Evolutionary conservation across 2,113 vertebrate species (phyloP), one percentile per base, ranked within the genome.

Genomic region (Calidris pygmaea): DNA sequence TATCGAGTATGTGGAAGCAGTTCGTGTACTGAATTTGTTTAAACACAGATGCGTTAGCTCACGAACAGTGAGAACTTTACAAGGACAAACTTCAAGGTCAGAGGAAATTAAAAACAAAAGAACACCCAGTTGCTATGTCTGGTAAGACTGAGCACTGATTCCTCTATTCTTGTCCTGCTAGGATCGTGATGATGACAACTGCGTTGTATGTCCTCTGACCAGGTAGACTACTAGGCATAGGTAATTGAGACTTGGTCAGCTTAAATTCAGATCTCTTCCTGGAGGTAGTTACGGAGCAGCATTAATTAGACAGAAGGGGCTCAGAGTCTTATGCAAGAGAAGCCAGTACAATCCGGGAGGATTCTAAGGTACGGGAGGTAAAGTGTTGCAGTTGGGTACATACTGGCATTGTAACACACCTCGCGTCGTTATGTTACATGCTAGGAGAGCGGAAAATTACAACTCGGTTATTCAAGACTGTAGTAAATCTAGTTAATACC

Each of bases 391-490:
- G 41, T 11, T 88, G 50, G 70, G 41, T 71, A 62, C 7, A 1
- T 66, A 12, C 10, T 47, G 75, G 63, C 47, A 27, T 70, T 43
- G 37, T 65, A 39, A 41, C 37, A 13, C 63, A 20, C 41, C 30
- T 81, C 0, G 0, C 34, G 17, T 74, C 0, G 0, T 75, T 71
- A 26, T 0, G 2, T 52, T 73, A 17, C 0, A 0, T 78, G 56
- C 80, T 82, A 60, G 68, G 60, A 71, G 52, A 85, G 66, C 2
- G 2, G 74, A 96, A 95, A 93, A 76, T 72, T 87, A 85, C 93
- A 65, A 60, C 35, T 52, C 17, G 4, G 35, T 93, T 94, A 68
- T 85, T 85, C 77, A 56, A 65, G 84, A 15, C 65, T 21, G 30
- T 72, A 82, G 62, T 96, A 85, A 93, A 91, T 87, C 56, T 82